Conservation (phyloP, 1,140 invertebrate species). For the Polypedilum pembai region DNA sequence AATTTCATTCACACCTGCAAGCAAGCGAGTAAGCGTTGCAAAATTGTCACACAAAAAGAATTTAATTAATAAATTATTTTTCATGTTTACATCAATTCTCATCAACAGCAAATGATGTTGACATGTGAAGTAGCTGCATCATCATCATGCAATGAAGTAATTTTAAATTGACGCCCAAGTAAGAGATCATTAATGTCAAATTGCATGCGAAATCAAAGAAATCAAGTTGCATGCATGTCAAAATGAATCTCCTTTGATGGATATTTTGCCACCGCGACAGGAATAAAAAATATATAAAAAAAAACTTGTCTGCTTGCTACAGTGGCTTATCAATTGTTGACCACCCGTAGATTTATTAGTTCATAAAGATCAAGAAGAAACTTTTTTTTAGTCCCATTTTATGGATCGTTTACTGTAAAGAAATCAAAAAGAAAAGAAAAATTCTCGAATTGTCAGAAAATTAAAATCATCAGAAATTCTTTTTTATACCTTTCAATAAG, state of each 20-base stretch:
- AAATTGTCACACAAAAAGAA: too few species aligned
- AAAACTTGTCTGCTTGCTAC: conserved; percentile 4
- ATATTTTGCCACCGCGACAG: background rate
- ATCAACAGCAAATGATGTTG: too few species aligned
- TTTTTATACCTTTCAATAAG: conserved; percentile 13
- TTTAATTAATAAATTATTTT: too few species aligned
- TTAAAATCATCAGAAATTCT: background rate
- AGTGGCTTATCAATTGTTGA: background rate
- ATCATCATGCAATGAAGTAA: too few species aligned
- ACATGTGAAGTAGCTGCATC: too few species aligned
- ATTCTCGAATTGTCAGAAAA: conserved; percentile 7
- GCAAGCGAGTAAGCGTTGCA: too few species aligned
- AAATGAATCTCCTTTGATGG: conserved; percentile 12
- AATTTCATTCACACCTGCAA: too few species aligned
- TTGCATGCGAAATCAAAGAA: too few species aligned
- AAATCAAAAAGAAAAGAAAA: conserved; percentile 6
- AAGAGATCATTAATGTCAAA: too few species aligned
- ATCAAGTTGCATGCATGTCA: background rate
- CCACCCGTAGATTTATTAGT: background rate
- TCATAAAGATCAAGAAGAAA: background rate
- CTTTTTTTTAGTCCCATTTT: background rate
- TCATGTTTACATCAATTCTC: too few species aligned
- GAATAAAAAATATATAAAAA: background rate
- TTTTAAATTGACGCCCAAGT: too few species aligned
- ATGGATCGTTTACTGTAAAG: conserved; percentile 4